phyloP scores from a whole-genome alignment of 2,113 vertebrate genomes.

The Trematocara nigrifrons region DNA sequence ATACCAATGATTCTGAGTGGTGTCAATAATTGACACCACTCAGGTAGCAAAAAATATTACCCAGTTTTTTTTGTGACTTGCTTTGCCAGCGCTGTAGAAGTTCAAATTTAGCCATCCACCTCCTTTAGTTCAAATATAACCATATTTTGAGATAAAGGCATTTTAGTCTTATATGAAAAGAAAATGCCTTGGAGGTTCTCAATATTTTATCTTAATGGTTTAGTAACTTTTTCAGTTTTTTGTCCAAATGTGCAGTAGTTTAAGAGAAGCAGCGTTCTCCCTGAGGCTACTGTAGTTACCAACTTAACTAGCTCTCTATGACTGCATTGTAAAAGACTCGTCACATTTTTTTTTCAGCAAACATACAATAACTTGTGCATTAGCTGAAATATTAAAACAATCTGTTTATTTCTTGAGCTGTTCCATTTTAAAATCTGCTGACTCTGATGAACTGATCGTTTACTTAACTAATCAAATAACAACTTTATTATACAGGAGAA shows the following conservation, averaged over 20 bases:
- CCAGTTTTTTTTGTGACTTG: fast-evolving
- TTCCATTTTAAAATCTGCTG: not conserved
- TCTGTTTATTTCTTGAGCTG: not conserved
- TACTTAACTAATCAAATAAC: not conserved
- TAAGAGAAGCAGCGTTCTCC: not conserved
- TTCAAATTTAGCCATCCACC: not conserved
- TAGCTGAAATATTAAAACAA: not conserved
- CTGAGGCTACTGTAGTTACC: not conserved
- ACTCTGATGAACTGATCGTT: not conserved
- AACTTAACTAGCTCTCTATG: not conserved
- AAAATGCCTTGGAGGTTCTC: not conserved
- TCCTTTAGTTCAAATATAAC: not conserved
- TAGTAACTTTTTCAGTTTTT: not conserved
- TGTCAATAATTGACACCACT: not conserved
- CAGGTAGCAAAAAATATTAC: fast-evolving
- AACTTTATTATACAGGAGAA: not conserved
- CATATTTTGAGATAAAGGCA: not conserved
- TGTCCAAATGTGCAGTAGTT: not conserved
- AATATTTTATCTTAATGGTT: not conserved
- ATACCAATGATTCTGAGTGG: not conserved
- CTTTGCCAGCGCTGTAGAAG: not conserved
- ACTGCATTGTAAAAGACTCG: not conserved
- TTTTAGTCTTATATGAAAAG: not conserved
- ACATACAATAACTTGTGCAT: not conserved
- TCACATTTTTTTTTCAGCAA: not conserved